Evolutionary conservation across 2,888 invertebrate species (phyloP), one percentile per base, ranked within the genome.

Genomic region (Drosophila imparisetae): DNA sequence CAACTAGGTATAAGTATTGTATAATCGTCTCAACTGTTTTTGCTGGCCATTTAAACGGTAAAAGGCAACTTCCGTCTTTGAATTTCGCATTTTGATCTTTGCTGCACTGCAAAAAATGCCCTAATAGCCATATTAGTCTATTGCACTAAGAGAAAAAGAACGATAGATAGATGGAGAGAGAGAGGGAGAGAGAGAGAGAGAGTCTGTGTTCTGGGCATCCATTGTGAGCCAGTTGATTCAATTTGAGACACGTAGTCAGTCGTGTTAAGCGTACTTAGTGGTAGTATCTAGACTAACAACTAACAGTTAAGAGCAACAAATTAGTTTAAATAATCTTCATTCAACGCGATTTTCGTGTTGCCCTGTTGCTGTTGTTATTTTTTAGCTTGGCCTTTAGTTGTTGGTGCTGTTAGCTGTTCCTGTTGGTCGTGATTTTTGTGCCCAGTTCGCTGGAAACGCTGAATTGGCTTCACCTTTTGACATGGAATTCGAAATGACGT

Each of bases 401-500:
- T 21, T 54, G 36, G 64, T 58, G 69, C 21, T 81, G 54, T 58
- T 64, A 52, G 38, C 65, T 66, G 27, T 57, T 42, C 2, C n/a
- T 75, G 55, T 69, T 75, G 75, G 80, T 86, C 90, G 90, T 88
- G 90, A 88, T 76, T 88, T 83, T 81, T 78, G 76, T 89, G 90
- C 70, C 88, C 86, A 85, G 89, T 86, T 89, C 88, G 79, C 72
- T 62, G 76, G 86, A 90, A 90, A 81, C 79, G 76, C 62, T 85
- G 81, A 86, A 89, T 86, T 86, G 86, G 81, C 90, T 86, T 86
- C 86, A 86, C 86, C 86, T 86, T 86, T 86, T 89, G 86, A 86
- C 86, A 86, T 89, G 86, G 83, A 89, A 86, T 86, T 83, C 78
- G 75, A 89, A 89, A 87, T 86, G 90, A 86, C 90, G 88, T 86